These are phyloP conservation scores for Tenthredo scrophulariae DNA, from an alignment of 2,888 invertebrate species.

Conservation along the genomic window DNA sequence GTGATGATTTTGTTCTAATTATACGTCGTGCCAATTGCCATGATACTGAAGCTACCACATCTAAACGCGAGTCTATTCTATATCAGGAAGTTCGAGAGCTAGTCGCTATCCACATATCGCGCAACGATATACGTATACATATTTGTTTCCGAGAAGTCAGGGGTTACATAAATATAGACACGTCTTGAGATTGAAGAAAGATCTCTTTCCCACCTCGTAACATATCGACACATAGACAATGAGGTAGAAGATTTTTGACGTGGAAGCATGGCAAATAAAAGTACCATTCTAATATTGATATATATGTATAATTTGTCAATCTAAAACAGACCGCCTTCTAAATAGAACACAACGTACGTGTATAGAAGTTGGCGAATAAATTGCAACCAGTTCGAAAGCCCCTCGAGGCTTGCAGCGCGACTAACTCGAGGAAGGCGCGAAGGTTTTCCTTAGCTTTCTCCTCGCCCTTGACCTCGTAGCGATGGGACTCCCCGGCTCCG, in stretches of 20 bases:
- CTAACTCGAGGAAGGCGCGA: not conserved
- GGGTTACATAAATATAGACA: not conserved
- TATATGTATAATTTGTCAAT: not conserved
- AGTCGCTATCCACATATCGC: not conserved
- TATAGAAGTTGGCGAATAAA: not conserved
- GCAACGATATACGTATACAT: not conserved
- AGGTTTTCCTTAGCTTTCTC: conserved; percentile 50
- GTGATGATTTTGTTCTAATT: not conserved
- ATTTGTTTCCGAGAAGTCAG: not conserved
- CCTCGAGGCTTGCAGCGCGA: conserved; percentile 12
- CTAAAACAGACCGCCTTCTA: not conserved
- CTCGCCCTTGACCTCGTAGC: conserved; percentile 46
- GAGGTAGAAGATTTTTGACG: not conserved
- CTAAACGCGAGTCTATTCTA: not conserved
- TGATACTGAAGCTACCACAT: not conserved
- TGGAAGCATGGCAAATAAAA: not conserved
- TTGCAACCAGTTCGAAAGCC: not conserved
- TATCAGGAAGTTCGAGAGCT: not conserved
- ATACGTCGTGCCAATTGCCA: too few relatives aligned
- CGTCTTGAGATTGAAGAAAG: not conserved
- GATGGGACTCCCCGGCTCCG: conserved; percentile 27
- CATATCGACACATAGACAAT: not conserved
- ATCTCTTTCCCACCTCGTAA: not conserved
- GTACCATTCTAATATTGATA: not conserved
- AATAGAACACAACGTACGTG: not conserved